These are phyloP conservation scores for Acleris emargana DNA, from an alignment of 2,888 invertebrate genomes.

Conservation along the genomic window DNA sequence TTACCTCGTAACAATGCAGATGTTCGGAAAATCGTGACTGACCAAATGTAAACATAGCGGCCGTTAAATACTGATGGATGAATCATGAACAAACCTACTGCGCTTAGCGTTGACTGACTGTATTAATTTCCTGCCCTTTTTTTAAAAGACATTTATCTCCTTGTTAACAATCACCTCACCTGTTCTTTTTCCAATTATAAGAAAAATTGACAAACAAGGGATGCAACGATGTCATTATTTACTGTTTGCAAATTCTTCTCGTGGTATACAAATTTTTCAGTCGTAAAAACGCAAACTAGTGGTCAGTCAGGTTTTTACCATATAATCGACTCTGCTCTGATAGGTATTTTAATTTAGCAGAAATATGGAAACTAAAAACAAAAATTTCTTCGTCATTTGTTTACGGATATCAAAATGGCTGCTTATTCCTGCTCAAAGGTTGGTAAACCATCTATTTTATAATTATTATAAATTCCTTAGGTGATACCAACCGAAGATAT, in stretches of 20 bases:
- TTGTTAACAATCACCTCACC: too few relatives aligned
- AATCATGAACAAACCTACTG: too few relatives aligned
- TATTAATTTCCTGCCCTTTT: too few relatives aligned
- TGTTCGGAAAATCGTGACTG: too few relatives aligned
- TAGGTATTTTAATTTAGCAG: conserved; percentile 5
- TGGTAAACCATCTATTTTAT: conserved; percentile 29
- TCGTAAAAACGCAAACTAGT: not conserved
- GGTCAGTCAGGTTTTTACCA: not conserved
- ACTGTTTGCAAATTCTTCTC: conserved; percentile 27
- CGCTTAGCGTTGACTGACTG: too few relatives aligned
- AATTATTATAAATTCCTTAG: not conserved
- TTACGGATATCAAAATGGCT: conserved; percentile 48
- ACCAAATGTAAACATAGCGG: too few relatives aligned
- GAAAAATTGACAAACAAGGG: not conserved
- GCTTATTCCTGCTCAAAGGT: conserved; percentile 52
- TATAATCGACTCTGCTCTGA: not conserved
- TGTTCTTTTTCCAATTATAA: not conserved
- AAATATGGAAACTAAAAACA: conserved; percentile 16
- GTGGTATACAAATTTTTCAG: not conserved
- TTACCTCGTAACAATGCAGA: too few relatives aligned
- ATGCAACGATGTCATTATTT: not conserved
- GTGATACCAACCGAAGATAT: too few relatives aligned
- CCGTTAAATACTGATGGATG: too few relatives aligned
- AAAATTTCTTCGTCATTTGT: conserved; percentile 39
- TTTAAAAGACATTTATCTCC: too few relatives aligned